Percentiles rank a stretch among this genome's conserved stretches.
Conservation (phyloP, 1,140 invertebrate genomes). For the Apis laboriosa region DNA sequence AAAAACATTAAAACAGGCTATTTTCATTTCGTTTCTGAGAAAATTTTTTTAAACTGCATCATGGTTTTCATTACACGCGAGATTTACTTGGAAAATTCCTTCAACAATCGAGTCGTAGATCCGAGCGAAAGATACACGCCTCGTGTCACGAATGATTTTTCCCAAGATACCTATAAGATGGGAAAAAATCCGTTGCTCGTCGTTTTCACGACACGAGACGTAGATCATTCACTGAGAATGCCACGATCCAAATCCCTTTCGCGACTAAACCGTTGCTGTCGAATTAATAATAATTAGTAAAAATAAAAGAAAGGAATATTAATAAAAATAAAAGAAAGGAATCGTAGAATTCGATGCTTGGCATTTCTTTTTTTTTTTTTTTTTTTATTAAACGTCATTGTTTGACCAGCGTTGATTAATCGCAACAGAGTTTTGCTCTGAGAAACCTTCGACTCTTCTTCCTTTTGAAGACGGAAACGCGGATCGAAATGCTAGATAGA, state of each 20-base stretch:
- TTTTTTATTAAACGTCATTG: background rate
- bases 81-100: background rate
- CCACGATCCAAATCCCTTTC: background rate
- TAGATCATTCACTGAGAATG: background rate
- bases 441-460: background rate
- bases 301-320: background rate
- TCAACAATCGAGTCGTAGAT: background rate
- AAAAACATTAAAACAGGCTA: no score
- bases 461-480: background rate
- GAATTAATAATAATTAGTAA: background rate
- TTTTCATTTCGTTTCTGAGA: background rate
- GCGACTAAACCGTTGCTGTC: background rate
- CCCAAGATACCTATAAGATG: background rate
- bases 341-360: conserved; percentile 1
- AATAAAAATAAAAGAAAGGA: background rate
- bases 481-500: conserved; percentile 1
- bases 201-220: background rate
- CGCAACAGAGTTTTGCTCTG: background rate
- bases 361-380: background rate
- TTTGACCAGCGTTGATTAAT: conserved; percentile 2
- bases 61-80: background rate
- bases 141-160: background rate
- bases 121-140: background rate
- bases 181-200: background rate
- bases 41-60: background rate